Conservation (phyloP, 2,113 vertebrate genomes). For the Bucco capensis region DNA sequence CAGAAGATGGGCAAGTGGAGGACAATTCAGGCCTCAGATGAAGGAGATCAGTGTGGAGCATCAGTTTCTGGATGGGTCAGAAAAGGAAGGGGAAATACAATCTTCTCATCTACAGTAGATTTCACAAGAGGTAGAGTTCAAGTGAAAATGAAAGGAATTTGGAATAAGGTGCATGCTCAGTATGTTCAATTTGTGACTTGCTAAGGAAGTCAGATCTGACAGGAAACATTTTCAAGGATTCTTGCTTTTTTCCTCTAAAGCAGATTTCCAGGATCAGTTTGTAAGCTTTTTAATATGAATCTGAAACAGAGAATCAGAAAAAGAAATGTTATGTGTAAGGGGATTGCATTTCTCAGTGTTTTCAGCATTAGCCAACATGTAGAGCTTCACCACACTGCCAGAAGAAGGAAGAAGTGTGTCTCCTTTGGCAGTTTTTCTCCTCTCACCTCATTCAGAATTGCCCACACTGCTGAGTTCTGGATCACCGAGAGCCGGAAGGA, state of each 20-base stretch:
- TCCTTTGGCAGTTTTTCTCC: no score
- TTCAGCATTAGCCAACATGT: background rate
- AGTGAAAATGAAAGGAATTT: conserved; percentile 65
- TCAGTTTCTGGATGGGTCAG: conserved; percentile 67
- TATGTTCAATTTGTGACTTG: conserved; percentile 54
- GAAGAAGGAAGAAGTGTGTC: background rate
- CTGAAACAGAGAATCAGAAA: conserved; percentile 76
- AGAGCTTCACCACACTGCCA: background rate
- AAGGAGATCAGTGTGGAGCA: conserved; percentile 45
- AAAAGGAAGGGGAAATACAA: conserved; percentile 58
- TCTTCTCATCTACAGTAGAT: conserved; percentile 86
- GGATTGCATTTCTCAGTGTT: background rate
- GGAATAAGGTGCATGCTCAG: conserved; percentile 73
- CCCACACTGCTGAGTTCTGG: conserved; percentile 95
- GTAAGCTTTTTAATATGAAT: conserved; percentile 95
- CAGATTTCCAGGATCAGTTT: conserved; percentile 73
- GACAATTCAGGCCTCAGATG: conserved; percentile 47
- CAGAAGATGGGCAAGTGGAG: conserved; percentile 57
- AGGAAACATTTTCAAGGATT: conserved; percentile 16
- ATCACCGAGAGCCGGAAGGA: conserved; percentile 89
- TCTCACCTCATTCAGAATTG: conserved; percentile 94
- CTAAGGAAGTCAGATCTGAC: conserved; percentile 33
- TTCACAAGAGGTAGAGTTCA: conserved; percentile 86
- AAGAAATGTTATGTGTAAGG: background rate
- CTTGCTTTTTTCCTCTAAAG: conserved; percentile 23